These are phyloP conservation scores for Athene noctua DNA, from an alignment of 2,113 vertebrate genomes.

Conservation along the genomic window DNA sequence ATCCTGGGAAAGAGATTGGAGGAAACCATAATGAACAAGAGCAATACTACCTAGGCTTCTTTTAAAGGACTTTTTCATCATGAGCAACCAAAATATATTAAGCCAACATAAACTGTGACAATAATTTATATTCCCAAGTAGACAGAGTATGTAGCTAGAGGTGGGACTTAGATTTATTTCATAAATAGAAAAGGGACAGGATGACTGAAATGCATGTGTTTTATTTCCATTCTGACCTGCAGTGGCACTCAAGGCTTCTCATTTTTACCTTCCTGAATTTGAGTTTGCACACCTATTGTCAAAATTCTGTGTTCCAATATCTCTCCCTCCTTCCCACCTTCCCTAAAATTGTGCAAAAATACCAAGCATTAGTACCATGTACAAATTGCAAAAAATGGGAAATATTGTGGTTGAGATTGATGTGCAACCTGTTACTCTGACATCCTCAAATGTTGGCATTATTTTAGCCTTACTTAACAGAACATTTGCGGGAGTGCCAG, in stretches of 20 bases:
- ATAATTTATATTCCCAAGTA: slow-evolving; percentile 16
- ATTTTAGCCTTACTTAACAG: background rate
- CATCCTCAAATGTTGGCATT: background rate
- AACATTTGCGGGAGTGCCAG: background rate
- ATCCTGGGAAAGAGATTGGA: background rate
- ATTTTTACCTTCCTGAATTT: background rate
- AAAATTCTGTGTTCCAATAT: background rate
- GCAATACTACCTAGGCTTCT: background rate
- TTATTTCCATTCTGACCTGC: background rate
- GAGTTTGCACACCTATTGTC: background rate
- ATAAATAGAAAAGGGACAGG: background rate
- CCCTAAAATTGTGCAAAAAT: background rate
- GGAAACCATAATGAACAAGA: background rate
- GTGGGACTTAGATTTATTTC: slow-evolving; percentile 17
- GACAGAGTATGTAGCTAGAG: background rate
- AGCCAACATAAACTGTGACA: background rate
- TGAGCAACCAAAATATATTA: background rate
- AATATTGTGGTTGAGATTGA: background rate
- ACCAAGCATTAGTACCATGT: background rate
- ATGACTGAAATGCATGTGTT: background rate
- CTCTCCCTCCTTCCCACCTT: background rate
- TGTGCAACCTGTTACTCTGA: background rate
- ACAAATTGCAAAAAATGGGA: background rate
- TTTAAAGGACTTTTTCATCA: background rate
- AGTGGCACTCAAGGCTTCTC: background rate